phyloP scores from a whole-genome alignment of 2,113 vertebrate species.

The Delphinapterus leucas region DNA sequence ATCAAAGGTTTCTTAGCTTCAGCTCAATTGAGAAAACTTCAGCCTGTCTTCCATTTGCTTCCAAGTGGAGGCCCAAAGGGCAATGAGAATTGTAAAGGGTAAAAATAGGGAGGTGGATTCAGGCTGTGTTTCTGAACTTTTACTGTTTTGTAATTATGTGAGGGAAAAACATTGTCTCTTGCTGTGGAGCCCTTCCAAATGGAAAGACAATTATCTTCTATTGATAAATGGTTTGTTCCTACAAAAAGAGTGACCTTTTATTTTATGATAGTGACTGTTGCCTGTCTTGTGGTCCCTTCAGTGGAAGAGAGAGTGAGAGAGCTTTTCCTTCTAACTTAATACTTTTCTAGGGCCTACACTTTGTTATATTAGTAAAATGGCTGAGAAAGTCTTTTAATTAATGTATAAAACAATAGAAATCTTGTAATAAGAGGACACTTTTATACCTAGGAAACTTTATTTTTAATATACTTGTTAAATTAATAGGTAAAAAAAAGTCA shows the following conservation, averaged over 20 bases:
- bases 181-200: conserved; percentile 78
- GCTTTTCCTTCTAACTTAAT: conserved; percentile 61
- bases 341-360: conserved; percentile 67
- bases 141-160: conserved; percentile 84
- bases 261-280: conserved; percentile 79
- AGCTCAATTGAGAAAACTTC: conserved; percentile 91
- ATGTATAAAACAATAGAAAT: conserved; percentile 76
- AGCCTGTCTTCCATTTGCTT: conserved; percentile 90
- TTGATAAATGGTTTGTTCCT: conserved; percentile 84
- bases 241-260: conserved; percentile 80
- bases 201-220: conserved; percentile 80
- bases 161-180: conserved; percentile 81
- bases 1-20: conserved; percentile 93
- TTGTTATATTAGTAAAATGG: conserved; percentile 54
- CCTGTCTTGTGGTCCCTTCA: conserved; percentile 72
- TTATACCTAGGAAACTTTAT: conserved; percentile 68
- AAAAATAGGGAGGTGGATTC: conserved; percentile 86
- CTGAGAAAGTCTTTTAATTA: conserved; percentile 76
- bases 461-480: conserved; percentile 66
- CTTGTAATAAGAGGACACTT: conserved; percentile 68
- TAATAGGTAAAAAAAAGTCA: conserved; percentile 41
- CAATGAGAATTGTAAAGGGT: conserved; percentile 85
- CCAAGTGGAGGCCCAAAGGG: conserved; percentile 89
- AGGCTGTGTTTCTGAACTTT: conserved; percentile 85
- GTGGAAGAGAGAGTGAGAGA: conserved; percentile 61